Evolutionary conservation across 2,888 invertebrate species (phyloP).

Genomic region (Polydrusus tereticollis): DNA sequence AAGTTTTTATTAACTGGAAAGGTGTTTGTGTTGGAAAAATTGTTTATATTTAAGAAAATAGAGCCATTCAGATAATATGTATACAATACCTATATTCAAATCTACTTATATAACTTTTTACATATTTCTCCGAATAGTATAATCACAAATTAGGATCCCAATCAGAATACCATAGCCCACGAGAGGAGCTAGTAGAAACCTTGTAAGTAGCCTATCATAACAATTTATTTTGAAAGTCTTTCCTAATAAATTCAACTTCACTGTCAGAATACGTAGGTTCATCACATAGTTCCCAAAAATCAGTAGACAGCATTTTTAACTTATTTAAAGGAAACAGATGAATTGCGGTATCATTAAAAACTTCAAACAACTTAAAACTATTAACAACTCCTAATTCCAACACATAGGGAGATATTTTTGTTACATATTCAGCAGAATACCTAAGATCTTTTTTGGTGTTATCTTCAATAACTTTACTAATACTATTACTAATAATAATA

Average conservation of each 20-base stretch:
- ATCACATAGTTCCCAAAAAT: slow-evolving; percentile 73
- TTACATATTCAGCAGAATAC: slow-evolving; percentile 73
- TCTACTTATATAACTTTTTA: no score
- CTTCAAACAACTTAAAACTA: slow-evolving; percentile 77
- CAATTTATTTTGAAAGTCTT: slow-evolving; percentile 45
- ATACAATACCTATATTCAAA: no score
- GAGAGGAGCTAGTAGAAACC: no score
- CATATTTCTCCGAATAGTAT: no score
- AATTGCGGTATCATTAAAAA: slow-evolving; percentile 84
- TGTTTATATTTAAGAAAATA: no score
- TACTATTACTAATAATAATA: slow-evolving; percentile 87
- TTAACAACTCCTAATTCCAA: slow-evolving; percentile 76
- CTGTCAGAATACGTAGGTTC: slow-evolving; percentile 74
- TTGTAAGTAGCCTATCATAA: neutral
- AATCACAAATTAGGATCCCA: no score
- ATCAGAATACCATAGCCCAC: no score
- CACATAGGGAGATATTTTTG: slow-evolving; percentile 72
- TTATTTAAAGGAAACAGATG: slow-evolving; percentile 76
- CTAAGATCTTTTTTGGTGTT: slow-evolving; percentile 70
- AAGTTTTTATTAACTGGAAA: no score
- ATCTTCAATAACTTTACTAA: slow-evolving; percentile 74
- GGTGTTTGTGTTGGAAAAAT: no score
- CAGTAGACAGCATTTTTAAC: slow-evolving; percentile 67
- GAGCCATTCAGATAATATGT: no score
- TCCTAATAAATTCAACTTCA: slow-evolving; percentile 73